Base-by-base conservation (phyloP, 2,113 vertebrate genomes). In the Neoarius graeffei region DNA sequence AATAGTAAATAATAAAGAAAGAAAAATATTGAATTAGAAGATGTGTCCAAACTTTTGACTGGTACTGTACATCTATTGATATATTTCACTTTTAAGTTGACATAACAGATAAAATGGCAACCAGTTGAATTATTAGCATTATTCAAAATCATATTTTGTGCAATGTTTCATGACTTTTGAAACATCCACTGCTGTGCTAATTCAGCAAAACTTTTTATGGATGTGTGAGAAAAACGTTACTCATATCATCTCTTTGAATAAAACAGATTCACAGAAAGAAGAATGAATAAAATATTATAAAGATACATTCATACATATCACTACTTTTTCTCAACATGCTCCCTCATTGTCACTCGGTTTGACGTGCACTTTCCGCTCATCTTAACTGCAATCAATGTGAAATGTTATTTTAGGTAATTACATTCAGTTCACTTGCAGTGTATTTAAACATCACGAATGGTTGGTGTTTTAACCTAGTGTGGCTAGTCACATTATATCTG, bases 361-460 rank as follows among this genome's bases (percentile, higher is more conserved):
- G 67, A 85, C 7, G 25, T 79, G 20, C 59, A 76, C 66, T 57
- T 67, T 84, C 60, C n/a, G 4, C 59, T 77, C 48, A 77, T 64
- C 54, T 42, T 57, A 71, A 85, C 1, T 76, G 30, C 56, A 85
- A 76, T 85, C 69, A 42, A 74, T 76, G 42, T 85, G 56, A 76
- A 85, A 85, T 77, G 71, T 62, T 85, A 50, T 48, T 60, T n/a
- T 27, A 76, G 73, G 56, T 85, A 85, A 76, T 85, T 76, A 62
- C 14, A 1, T 48, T 60, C 64, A 82, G 74, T 83, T 57, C 17
- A 73, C 60, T 62, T 59, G 35, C 35, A 83, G 67, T 62, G 25
- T 27, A 60, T 52, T 87, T 52, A 74, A 50, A 87, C 42, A 71
- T 74, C 59, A n/a, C 8, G 6, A 82, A 87, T 81, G 62, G 52